Base-by-base conservation (phyloP, 1,140 invertebrate genomes). In the Euwallacea fornicatus region DNA sequence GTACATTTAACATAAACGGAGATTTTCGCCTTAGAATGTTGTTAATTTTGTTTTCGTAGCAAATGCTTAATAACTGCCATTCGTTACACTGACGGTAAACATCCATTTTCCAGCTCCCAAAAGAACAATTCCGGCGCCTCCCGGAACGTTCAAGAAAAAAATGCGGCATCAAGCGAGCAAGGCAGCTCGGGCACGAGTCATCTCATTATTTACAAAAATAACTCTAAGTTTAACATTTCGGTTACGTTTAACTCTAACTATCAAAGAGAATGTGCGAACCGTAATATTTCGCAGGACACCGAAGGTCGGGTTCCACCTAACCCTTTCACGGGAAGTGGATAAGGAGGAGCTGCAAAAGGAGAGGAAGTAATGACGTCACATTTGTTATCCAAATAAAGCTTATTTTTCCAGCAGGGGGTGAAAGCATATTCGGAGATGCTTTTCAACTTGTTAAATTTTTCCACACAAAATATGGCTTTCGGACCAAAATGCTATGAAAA, bases 371-470 rank as follows among this genome's bases (percentile, higher is more conserved):
- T 50, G 46, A 50, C 46, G 46, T 50, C 46, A 50, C 13, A 50
- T 50, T 50, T 50, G 46, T 50, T 50, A 50, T 50, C 46, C 46
- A 50, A 50, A 50, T 50, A 50, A 50, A 50, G 46, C 46, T 50
- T 50, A 50, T 50, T 50, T 50, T 50, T 6, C 9, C 21, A 33
- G 21, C 21, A 33, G 2, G 9, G 46, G 55, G n/a, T 58, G 21
- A 58, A 58, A 58, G 55, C 55, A 58, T 58, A 58, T 58, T 58
- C 55, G 21, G 55, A 58, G 21, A 58, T 58, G 55, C 55, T 58
- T 58, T 58, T 58, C 21, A 58, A 58, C 55, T 58, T 58, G 55
- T 56, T 56, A 56, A 56, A 56, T 56, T 56, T 56, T 56, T 56
- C 55, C 55, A 56, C 55, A 58, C 15, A 58, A 58, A 15, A 58